phyloP scores from a whole-genome alignment of 2,888 invertebrate genomes.

The Biston stratarius region DNA sequence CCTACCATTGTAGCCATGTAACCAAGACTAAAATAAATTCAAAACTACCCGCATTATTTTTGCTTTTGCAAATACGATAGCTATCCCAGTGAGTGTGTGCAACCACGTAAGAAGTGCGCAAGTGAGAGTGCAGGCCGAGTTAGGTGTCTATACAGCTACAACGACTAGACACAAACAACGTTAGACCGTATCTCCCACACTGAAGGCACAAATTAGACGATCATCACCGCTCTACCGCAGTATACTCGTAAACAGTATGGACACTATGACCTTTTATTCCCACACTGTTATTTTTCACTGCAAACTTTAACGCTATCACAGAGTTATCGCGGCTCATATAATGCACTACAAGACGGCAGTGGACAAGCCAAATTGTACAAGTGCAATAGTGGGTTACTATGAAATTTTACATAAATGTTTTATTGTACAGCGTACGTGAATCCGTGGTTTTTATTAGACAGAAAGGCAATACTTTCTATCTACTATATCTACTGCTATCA shows the following conservation, averaged over 20 bases:
- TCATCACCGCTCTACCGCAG: conserved; percentile 31
- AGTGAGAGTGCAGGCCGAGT: conserved; percentile 49
- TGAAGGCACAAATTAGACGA: conserved; percentile 31
- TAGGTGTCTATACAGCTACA: conserved; percentile 42
- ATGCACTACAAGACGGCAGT: neutral
- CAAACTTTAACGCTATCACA: neutral
- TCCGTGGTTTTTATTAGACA: too few species aligned
- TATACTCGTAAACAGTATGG: conserved; percentile 24
- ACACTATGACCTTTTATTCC: neutral
- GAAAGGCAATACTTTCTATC: too few species aligned
- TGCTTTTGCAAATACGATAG: neutral
- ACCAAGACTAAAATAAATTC: neutral
- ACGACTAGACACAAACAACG: conserved; percentile 25
- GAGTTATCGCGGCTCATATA: neutral
- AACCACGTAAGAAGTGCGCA: conserved; percentile 37
- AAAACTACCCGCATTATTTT: neutral
- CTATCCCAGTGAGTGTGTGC: conserved; percentile 13
- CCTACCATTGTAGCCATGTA: neutral
- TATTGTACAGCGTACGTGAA: too few species aligned
- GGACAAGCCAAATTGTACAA: neutral
- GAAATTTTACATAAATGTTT: neutral
- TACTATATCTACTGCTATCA: too few species aligned
- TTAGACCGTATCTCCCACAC: conserved; percentile 36
- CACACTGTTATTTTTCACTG: neutral
- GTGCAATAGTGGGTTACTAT: neutral